Conservation (phyloP, 2,113 vertebrate genomes). For the Lophura nycthemera region DNA sequence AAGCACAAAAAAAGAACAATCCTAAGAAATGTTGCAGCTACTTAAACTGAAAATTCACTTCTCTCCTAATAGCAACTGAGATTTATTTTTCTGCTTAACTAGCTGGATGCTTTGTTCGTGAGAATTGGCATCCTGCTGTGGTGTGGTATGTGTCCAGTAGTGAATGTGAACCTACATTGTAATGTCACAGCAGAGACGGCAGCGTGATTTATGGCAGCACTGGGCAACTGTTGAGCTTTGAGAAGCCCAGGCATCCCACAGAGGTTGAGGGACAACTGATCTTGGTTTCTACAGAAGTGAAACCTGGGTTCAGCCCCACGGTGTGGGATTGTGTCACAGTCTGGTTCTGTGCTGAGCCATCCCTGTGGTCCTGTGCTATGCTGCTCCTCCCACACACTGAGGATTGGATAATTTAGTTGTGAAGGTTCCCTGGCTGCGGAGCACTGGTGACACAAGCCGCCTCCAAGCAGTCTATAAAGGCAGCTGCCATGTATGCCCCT, state of each 20-base stretch:
- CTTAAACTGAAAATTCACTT: constrained; percentile 24
- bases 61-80: constrained; percentile 26
- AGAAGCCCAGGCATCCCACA: background rate
- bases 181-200: background rate
- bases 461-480: background rate
- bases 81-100: constrained; percentile 57
- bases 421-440: background rate
- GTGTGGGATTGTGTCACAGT: background rate
- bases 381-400: background rate
- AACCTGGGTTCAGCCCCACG: background rate
- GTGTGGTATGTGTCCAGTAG: constrained; percentile 8
- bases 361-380: background rate
- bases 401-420: rapidly evolving
- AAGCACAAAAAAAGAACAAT: background rate
- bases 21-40: background rate
- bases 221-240: background rate
- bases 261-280: background rate
- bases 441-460: rapidly evolving
- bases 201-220: background rate
- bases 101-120: constrained; percentile 29
- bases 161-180: constrained; percentile 2
- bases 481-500: rapidly evolving
- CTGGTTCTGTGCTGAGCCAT: background rate
- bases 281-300: background rate
- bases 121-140: constrained; percentile 38